Evolutionary conservation across 92 coral and sea anemone species (phyloP).

Genomic region (Muricea muricata): DNA sequence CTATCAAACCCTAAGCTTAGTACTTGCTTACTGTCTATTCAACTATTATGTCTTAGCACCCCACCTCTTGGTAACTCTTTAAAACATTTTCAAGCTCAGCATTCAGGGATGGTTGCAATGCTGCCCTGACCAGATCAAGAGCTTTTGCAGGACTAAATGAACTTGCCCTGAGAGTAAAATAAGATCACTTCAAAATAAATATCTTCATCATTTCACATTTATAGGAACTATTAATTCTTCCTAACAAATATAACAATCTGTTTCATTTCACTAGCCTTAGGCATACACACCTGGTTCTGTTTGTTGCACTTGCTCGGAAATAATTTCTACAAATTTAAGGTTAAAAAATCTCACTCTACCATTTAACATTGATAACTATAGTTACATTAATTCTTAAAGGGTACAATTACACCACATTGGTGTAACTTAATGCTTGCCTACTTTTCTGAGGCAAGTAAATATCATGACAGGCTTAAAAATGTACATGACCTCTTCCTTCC

Average conservation of each 20-base stretch:
- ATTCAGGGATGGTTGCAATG: constrained; percentile 92
- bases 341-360: no score
- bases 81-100: constrained; percentile 90
- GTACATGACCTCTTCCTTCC: no score
- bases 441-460: no score
- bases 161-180: constrained; percentile 72
- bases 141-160: constrained; percentile 93
- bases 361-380: no score
- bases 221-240: background rate
- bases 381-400: no score
- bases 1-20: no score
- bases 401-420: no score
- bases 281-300: constrained; percentile 61
- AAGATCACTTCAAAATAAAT: background rate
- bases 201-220: background rate
- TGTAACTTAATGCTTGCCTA: no score
- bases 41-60: no score
- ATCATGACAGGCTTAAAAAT: no score
- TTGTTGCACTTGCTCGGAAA: constrained; percentile 50
- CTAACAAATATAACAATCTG: background rate
- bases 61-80: constrained; percentile 94
- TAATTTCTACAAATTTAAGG: constrained; percentile 51
- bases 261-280: no score
- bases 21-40: no score
- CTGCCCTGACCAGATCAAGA: constrained; percentile 91